These are phyloP conservation scores for Fringilla coelebs DNA, from an alignment of 2,797 vertebrate genomes.

Conservation along the genomic window DNA sequence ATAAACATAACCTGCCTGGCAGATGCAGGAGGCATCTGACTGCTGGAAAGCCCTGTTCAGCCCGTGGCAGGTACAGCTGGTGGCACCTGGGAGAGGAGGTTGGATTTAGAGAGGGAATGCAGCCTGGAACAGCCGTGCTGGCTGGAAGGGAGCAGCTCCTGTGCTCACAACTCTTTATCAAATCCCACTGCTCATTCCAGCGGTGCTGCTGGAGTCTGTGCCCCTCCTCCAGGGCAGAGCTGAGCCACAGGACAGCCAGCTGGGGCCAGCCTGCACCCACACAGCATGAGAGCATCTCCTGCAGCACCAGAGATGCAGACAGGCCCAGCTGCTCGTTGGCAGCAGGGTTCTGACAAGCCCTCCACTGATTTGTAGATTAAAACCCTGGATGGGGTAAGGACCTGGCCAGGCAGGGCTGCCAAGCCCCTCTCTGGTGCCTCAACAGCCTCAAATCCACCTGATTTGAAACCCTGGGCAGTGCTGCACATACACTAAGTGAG, in stretches of 20 bases:
- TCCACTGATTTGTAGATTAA: not conserved
- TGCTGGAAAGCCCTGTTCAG: conserved; percentile 90
- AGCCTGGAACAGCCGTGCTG: fast-evolving
- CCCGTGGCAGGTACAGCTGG: conserved; percentile 84
- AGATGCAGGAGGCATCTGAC: conserved; percentile 90
- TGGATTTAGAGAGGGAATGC: not conserved
- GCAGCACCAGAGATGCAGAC: not conserved
- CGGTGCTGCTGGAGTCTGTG: not conserved
- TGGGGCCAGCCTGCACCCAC: not conserved
- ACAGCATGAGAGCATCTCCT: not conserved
- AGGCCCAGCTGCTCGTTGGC: not conserved
- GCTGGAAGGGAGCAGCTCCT: not conserved
- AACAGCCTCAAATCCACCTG: not conserved
- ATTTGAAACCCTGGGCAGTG: not conserved
- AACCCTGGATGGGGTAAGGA: not conserved
- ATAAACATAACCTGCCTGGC: conserved; percentile 85
- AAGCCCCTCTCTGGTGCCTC: not conserved
- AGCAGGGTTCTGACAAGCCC: not conserved
- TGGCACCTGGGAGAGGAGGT: conserved; percentile 75
- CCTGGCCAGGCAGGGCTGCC: not conserved
- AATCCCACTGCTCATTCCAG: not conserved
- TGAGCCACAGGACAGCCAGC: not conserved
- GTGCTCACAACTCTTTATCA: not conserved
- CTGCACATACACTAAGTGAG: not conserved
- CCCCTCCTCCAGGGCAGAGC: not conserved